Conservation (phyloP, 2,797 vertebrate species). For the Gadopsis bispinosus region DNA sequence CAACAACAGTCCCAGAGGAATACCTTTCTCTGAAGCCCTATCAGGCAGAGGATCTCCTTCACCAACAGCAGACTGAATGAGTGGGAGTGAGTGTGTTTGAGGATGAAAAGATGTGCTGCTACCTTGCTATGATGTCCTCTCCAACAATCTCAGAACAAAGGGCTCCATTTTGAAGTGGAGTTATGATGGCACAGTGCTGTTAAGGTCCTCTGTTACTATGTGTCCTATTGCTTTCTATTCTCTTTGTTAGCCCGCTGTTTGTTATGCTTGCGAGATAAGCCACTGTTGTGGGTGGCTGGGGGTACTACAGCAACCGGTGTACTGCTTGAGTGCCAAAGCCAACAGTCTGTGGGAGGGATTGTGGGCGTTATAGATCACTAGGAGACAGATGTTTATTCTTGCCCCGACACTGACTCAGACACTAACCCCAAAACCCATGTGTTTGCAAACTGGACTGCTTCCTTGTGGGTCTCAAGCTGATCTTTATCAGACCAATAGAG, state of each 20-base stretch:
- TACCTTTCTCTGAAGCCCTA: conserved; percentile 82
- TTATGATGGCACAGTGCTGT: conserved; percentile 68
- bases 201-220: conserved; percentile 63
- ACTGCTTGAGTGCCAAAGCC: conserved; percentile 70
- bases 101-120: conserved; percentile 77
- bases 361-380: conserved; percentile 72
- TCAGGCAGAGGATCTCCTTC: conserved; percentile 84
- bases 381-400: conserved; percentile 80
- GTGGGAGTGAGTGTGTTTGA: conserved; percentile 72
- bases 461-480: conserved; percentile 64
- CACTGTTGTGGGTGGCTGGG: conserved; percentile 74
- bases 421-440: conserved; percentile 58
- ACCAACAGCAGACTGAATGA: conserved; percentile 66
- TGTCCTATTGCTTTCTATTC: conserved; percentile 69
- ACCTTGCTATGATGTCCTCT: conserved; percentile 75
- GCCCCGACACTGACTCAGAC: conserved; percentile 67
- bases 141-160: conserved; percentile 78
- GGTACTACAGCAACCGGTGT: conserved; percentile 69
- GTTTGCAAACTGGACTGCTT: conserved; percentile 74
- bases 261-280: conserved; percentile 78
- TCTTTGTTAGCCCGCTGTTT: conserved; percentile 70
- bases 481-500: conserved; percentile 62
- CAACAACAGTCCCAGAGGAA: conserved; percentile 81
- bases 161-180: conserved; percentile 77
- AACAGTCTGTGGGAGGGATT: conserved; percentile 78